Conservation (phyloP, 2,888 invertebrate species). For the Apamea monoglypha region DNA sequence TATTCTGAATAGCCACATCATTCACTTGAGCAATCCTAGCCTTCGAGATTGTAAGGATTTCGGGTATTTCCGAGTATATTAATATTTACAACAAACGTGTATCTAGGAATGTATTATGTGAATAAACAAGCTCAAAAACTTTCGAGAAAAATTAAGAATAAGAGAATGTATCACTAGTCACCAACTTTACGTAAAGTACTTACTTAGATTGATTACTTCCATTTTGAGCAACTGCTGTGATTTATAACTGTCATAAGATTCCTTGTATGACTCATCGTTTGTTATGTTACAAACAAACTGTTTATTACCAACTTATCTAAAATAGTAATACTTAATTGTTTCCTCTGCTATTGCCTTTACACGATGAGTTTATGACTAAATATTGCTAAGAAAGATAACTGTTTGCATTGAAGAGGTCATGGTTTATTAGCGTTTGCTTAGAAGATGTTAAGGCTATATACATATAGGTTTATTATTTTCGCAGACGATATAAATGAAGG, state of each 20-base stretch:
- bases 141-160: background rate
- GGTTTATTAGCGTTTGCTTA: conserved; percentile 21
- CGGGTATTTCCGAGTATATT: background rate
- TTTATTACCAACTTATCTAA: conserved; percentile 11
- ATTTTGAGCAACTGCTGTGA: background rate
- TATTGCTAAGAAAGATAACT: conserved; percentile 25
- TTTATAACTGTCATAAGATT: conserved; percentile 8
- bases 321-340: conserved; percentile 3
- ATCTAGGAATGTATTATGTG: background rate
- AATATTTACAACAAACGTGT: background rate
- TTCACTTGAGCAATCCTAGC: background rate
- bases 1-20: background rate
- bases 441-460: conserved; percentile 14
- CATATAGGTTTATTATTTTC: background rate
- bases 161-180: background rate
- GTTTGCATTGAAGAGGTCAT: conserved; percentile 40
- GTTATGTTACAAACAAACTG: conserved; percentile 9
- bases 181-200: background rate
- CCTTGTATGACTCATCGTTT: conserved; percentile 29
- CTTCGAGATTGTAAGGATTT: conserved; percentile 5
- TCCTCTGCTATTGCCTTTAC: conserved; percentile 32
- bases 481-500: conserved; percentile 17
- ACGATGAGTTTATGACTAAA: conserved; percentile 9
- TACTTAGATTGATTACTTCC: conserved; percentile 6
- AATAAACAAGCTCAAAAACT: background rate